A percentile compares a stretch with the other conserved stretches of the same genome.
These are phyloP conservation scores for Narcine bancroftii DNA, from an alignment of 2,113 vertebrate species.

Conservation along the genomic window DNA sequence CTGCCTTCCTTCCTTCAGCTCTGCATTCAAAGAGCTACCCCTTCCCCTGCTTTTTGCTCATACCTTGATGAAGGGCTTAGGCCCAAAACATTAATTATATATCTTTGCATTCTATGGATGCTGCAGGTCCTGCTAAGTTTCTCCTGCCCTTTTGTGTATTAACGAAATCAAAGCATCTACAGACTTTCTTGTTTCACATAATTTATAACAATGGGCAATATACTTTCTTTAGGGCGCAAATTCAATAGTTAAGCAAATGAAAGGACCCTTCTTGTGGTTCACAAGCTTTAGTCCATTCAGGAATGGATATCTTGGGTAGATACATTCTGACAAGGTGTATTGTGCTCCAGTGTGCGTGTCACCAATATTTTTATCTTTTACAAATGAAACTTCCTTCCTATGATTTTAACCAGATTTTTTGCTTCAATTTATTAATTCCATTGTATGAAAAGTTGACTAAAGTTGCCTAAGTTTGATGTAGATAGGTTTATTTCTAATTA, in stretches of 20 bases:
- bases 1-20: too few relatives aligned
- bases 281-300: neutral
- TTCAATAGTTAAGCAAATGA: neutral
- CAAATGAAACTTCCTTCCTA: neutral
- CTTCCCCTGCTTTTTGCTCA: too few relatives aligned
- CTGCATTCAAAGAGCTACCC: too few relatives aligned
- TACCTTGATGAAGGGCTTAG: too few relatives aligned
- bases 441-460: neutral
- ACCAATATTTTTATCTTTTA: neutral
- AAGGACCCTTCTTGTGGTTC: neutral
- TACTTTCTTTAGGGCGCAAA: neutral
- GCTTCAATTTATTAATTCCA: neutral
- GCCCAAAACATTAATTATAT: too few relatives aligned
- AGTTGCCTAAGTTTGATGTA: neutral
- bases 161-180: too few relatives aligned
- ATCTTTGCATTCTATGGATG: too few relatives aligned
- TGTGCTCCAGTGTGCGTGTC: neutral
- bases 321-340: neutral
- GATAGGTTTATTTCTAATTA: neutral
- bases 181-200: too few relatives aligned
- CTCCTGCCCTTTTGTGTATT: too few relatives aligned
- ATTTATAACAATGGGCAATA: neutral
- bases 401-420: neutral
- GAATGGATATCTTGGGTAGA: neutral
- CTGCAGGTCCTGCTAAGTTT: too few relatives aligned